Evolutionary conservation across 2,888 invertebrate species (phyloP).

Genomic region (Ecliptopera silaceata): DNA sequence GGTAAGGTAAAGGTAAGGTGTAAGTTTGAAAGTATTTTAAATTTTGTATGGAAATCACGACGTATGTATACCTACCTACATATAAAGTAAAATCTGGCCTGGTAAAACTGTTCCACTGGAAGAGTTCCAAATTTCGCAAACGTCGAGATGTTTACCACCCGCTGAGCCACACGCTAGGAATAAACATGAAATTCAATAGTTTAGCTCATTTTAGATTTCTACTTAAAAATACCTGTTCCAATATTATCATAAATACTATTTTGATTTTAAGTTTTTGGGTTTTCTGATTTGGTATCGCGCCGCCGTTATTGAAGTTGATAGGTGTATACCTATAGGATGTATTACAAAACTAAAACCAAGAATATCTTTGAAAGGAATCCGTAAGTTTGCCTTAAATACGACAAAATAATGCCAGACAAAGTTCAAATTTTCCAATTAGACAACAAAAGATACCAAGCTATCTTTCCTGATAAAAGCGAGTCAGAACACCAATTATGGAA

Average conservation of each 20-base stretch:
- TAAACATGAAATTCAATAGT: slow-evolving; percentile 52
- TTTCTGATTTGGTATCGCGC: no score
- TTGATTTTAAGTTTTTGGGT: no score
- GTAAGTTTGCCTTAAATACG: not conserved
- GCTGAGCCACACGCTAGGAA: slow-evolving; percentile 51
- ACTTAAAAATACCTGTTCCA: no score
- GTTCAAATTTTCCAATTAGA: slow-evolving; percentile 19
- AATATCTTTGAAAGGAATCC: no score
- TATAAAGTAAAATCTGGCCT: no score
- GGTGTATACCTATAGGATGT: no score
- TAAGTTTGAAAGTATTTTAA: no score
- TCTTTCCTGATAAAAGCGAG: slow-evolving; percentile 56
- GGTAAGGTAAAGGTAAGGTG: no score
- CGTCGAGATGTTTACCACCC: slow-evolving; percentile 57
- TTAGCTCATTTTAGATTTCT: slow-evolving; percentile 14
- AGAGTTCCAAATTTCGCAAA: slow-evolving; percentile 62
- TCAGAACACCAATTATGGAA: slow-evolving; percentile 66
- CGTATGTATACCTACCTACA: slow-evolving; percentile 36
- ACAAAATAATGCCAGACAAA: not conserved
- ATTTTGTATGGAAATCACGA: not conserved
- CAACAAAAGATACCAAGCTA: slow-evolving; percentile 31
- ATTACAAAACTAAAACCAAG: no score
- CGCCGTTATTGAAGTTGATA: no score
- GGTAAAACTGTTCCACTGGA: slow-evolving; percentile 51
- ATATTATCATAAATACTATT: no score